Base-by-base conservation (phyloP, 2,888 invertebrate genomes). In the Apamea crenata region DNA sequence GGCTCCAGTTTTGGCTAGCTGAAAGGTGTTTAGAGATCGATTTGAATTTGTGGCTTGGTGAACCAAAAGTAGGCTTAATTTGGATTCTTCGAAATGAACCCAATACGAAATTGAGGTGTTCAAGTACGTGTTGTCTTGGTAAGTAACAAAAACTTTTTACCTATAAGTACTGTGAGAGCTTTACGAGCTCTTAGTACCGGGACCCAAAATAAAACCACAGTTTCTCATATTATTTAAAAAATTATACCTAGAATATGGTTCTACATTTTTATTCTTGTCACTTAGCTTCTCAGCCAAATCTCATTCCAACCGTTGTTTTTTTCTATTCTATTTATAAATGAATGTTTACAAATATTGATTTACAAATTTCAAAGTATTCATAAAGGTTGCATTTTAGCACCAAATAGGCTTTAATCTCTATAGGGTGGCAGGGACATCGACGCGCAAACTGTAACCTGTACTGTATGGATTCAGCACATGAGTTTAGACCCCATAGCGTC, bases 21-120 rank as follows among this genome's bases (percentile, higher is more conserved):
- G 47, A 56, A 63, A n/a, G 36, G 44, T 56, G 50, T 69, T 29
- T 36, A 67, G 16, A 72, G 59, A 73, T 29, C 36, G 44, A 50
- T 82, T 76, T n/a, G 53, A 40, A 66, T 66, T 59, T 72, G 32
- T 59, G 59, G 72, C 29, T 40, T 44, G 65, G 65, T 65, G 32
- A 74, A 68, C 40, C 25, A 12, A 53, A 29, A 47, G n/a, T 44
- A 70, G n/a, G 21, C 16, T 32, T 56, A 7, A 36, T 82, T 53
- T 40, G 18, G 29, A 3, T 36, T 6, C 21, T 21, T n/a, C 3
- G 14, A 59, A 32, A 18, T 59, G 2, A 70, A 53, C 6, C 10
- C 25, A 25, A 32, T 74, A n/a, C 8, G 32, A 73, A 32, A 32
- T 7, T 73, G 25, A 69, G 1, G 14, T 50, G 21, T 21, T 40